Base-by-base conservation (phyloP, 2,888 invertebrate species). In the Podabrus alpinus region DNA sequence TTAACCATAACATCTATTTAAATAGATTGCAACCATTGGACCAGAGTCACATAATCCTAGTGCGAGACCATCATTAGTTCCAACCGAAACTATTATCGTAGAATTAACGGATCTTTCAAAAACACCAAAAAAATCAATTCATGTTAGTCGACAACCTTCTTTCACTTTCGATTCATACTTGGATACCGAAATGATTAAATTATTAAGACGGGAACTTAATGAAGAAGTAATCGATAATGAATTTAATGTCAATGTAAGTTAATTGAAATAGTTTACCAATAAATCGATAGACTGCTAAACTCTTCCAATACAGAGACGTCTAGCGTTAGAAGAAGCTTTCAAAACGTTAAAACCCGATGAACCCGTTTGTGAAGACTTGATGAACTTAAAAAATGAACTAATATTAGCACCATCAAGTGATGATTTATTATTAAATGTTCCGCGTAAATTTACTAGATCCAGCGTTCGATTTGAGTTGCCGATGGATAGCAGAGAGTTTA, bases 401-500 rank as follows among this genome's bases (percentile, higher is more conserved):
- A 87, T 88, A 72, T 85, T 90, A 4, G 88, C 89, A 0, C 88
- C 89, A 0, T 85, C 89, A 15, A 89, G 90, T 73, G 87, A 90
- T 1, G 90, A 91, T 4, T 88, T 90, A 79, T 91, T 91, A 91
- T 87, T 92, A 15, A 91, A 92, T 79, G 89, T 93, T 79, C 95
- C 95, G 0, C 87, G 95, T 66, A 91, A 92, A n/a, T 95, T 94
- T 86, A 92, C 93, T 0, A 89, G 95, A 60, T 91, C 92, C 59
- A 93, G 91, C 78, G 93, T 94, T 0, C 90, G 94, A 79, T 95
- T 95, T 85, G 91, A 94, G 79, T 87, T 96, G 69, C 94, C 94
- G 0, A 89, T 95, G 76, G 92, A 94, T 82, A 89, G 92, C 69
- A 85, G 88, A 66, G 88, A 87, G 74, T 85, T 93, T 19, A 85